A percentile compares a stretch with the other conserved stretches of the same genome.
phyloP scores from a whole-genome alignment of 2,797 vertebrate genomes.

The Cynodonichthys magdalenae region DNA sequence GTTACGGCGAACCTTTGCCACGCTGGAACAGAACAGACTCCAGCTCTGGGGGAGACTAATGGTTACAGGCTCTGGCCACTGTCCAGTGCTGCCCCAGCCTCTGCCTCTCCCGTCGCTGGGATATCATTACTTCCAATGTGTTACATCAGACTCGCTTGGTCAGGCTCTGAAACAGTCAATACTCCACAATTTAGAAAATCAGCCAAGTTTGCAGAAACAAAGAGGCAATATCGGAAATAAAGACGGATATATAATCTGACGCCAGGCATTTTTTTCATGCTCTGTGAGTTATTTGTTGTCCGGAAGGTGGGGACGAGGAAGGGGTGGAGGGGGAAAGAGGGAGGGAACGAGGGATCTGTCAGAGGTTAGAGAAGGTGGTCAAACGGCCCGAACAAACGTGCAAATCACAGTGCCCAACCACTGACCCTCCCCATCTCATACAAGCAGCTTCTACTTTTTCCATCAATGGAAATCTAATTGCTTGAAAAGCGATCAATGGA shows the following conservation, averaged over 20 bases:
- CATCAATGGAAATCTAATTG: constrained; percentile 83
- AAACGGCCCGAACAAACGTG: constrained; percentile 71
- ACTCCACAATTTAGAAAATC: constrained; percentile 84
- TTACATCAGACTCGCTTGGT: constrained; percentile 79
- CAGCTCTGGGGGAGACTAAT: constrained; percentile 70
- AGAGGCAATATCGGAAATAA: constrained; percentile 82
- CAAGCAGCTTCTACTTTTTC: constrained; percentile 67
- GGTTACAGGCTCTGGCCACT: constrained; percentile 73
- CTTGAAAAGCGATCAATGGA: constrained; percentile 78
- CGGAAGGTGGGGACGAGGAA: constrained; percentile 56
- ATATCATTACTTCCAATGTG: constrained; percentile 79
- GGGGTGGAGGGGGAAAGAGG: constrained; percentile 15
- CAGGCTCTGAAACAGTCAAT: constrained; percentile 80
- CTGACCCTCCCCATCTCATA: constrained; percentile 76
- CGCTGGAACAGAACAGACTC: constrained; percentile 58
- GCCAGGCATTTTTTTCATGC: constrained; percentile 67
- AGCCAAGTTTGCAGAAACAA: constrained; percentile 85
- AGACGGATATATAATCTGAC: constrained; percentile 82
- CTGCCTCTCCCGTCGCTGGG: constrained; percentile 67
- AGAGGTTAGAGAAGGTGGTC: constrained; percentile 68
- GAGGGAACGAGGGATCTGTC: constrained; percentile 60
- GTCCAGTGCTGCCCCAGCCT: constrained; percentile 70
- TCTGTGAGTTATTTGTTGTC: constrained; percentile 75
- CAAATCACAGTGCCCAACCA: constrained; percentile 67
- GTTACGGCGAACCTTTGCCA: constrained; percentile 50